These are phyloP conservation scores for Chromoteleia sp. DNA, from an alignment of 2,888 invertebrate species.

Conservation along the genomic window DNA sequence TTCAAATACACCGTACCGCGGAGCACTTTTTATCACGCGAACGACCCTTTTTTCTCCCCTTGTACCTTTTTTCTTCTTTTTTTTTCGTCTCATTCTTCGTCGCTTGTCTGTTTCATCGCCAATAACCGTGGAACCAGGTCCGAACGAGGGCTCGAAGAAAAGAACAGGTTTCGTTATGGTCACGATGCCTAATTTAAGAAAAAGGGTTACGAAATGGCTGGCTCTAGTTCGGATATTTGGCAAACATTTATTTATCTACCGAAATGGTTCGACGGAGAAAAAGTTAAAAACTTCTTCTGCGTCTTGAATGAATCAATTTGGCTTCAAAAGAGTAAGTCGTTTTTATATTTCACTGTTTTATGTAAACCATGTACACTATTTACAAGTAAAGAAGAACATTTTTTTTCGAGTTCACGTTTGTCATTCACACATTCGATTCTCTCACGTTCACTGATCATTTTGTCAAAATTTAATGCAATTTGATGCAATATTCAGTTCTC, in stretches of 20 bases:
- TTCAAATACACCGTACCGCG: conserved; percentile 56
- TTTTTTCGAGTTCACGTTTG: too few relatives aligned
- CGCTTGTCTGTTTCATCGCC: conserved; percentile 51
- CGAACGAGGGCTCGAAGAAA: conserved; percentile 47
- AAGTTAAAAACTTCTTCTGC: too few relatives aligned
- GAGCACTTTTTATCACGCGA: conserved; percentile 69
- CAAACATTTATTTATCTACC: conserved; percentile 27
- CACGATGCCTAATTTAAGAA: conserved; percentile 68
- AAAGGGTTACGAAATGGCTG: conserved; percentile 59
- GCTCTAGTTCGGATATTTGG: conserved; percentile 45
- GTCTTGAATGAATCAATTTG: too few relatives aligned
- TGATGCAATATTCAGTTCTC: too few relatives aligned
- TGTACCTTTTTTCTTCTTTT: not conserved
- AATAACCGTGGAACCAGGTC: conserved; percentile 63
- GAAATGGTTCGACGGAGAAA: not conserved
- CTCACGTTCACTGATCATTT: too few relatives aligned
- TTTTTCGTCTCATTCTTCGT: conserved; percentile 12
- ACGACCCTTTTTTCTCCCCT: conserved; percentile 48
- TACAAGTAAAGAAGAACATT: too few relatives aligned
- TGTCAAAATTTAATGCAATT: too few relatives aligned
- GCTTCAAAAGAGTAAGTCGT: too few relatives aligned
- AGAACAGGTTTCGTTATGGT: conserved; percentile 68
- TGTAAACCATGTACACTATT: too few relatives aligned
- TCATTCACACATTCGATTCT: too few relatives aligned
- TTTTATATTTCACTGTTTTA: too few relatives aligned